Percentiles rank a stretch among this genome's conserved stretches.
Evolutionary conservation across 2,113 vertebrate genomes (phyloP).

Genomic region (Ictalurus punctatus): DNA sequence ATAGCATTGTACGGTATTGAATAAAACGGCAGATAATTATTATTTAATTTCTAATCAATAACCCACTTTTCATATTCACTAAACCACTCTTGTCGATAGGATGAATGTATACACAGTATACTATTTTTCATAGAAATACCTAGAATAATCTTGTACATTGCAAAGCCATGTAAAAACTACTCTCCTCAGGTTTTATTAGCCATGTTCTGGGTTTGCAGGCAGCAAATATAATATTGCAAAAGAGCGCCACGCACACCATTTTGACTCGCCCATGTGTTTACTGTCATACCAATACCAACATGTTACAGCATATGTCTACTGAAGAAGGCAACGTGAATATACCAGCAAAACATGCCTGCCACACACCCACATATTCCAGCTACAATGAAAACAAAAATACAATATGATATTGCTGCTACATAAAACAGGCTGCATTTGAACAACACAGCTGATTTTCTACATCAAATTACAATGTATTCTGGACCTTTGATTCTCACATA

Average conservation of each 20-base stretch:
- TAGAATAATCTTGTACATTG: neutral
- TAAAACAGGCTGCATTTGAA: neutral
- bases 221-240: conserved; percentile 41
- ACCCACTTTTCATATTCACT: neutral
- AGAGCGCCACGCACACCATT: conserved; percentile 42
- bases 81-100: neutral
- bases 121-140: neutral
- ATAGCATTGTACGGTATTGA: neutral
- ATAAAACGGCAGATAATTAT: neutral
- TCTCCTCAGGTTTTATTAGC: conserved; percentile 20
- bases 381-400: conserved; percentile 48
- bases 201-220: neutral
- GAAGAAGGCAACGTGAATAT: conserved; percentile 46
- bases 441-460: neutral
- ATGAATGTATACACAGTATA: neutral
- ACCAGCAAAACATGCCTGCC: conserved; percentile 49
- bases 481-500: neutral
- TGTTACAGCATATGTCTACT: conserved; percentile 65
- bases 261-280: conserved; percentile 61
- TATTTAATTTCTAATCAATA: neutral
- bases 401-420: conserved; percentile 42
- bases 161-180: neutral
- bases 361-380: conserved; percentile 31
- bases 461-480: conserved; percentile 28
- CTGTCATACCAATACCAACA: conserved; percentile 65